These are phyloP conservation scores for Nothobranchius kuhntae DNA, from an alignment of 2,113 vertebrate species.

Conservation along the genomic window DNA sequence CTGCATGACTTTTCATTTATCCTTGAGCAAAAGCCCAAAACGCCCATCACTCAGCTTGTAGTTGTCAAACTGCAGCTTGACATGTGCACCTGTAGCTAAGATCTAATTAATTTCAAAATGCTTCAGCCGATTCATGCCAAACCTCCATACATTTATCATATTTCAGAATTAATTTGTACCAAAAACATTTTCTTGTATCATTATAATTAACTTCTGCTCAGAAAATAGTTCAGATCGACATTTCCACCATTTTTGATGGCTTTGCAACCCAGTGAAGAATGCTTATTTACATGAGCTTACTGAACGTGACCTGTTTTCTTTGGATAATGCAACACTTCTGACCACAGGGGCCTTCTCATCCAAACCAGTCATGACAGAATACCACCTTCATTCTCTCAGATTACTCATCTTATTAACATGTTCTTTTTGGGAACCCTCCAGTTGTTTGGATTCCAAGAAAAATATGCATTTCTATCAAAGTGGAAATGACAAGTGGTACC, in stretches of 20 bases:
- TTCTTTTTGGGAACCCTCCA: conserved; percentile 16
- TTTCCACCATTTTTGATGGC: background rate
- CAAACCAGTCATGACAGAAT: conserved; percentile 34
- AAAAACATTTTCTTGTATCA: conserved; percentile 4
- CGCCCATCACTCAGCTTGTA: conserved; percentile 42
- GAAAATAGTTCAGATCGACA: background rate
- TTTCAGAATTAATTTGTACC: conserved; percentile 6
- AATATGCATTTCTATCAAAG: background rate
- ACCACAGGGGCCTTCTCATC: conserved; percentile 5
- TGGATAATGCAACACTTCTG: conserved; percentile 24
- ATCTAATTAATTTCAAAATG: background rate
- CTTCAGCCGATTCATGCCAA: background rate
- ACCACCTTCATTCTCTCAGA: conserved; percentile 5
- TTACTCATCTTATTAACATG: conserved; percentile 40
- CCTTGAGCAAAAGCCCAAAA: conserved; percentile 37
- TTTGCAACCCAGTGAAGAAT: background rate
- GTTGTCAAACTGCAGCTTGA: conserved; percentile 44
- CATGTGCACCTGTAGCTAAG: conserved; percentile 36
- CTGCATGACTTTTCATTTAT: conserved; percentile 44
- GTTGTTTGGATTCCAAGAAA: conserved; percentile 15
- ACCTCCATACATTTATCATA: background rate
- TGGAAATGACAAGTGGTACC: conserved; percentile 10
- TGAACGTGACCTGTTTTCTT: conserved; percentile 13
- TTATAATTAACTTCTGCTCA: background rate
- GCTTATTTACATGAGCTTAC: conserved; percentile 12